Evolutionary conservation across 2,888 invertebrate genomes (phyloP).

Genomic region (Rhodophaea formosa): DNA sequence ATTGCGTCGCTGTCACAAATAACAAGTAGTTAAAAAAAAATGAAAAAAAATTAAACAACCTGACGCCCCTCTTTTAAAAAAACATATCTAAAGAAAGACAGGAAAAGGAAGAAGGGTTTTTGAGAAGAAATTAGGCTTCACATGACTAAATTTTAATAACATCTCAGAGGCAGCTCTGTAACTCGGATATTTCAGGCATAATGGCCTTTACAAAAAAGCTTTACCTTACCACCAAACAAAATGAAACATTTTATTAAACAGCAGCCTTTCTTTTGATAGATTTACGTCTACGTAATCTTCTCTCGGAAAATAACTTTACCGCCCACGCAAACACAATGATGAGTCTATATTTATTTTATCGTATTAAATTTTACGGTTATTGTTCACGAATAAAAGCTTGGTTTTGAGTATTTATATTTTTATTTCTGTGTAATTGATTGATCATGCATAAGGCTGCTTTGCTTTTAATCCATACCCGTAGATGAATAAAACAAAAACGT

Average conservation of each 20-base stretch:
- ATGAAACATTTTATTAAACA: background rate
- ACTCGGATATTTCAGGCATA: too few species aligned
- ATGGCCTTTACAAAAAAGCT: background rate
- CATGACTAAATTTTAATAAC: too few species aligned
- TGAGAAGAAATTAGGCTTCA: too few species aligned
- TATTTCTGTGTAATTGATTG: background rate
- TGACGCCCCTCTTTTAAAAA: too few species aligned
- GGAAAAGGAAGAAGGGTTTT: too few species aligned
- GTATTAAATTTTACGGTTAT: background rate
- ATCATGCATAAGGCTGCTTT: background rate
- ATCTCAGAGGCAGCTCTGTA: too few species aligned
- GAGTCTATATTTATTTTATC: background rate
- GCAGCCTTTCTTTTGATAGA: background rate
- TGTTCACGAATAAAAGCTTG: background rate
- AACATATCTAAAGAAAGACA: too few species aligned
- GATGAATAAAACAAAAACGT: too few species aligned
- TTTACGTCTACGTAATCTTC: background rate
- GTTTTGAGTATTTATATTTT: background rate
- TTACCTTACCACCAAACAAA: too few species aligned
- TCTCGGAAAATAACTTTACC: background rate
- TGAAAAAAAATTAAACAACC: too few species aligned
- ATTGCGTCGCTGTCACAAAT: too few species aligned
- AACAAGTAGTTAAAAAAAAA: too few species aligned
- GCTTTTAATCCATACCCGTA: background rate
- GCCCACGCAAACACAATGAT: background rate